Evolutionary conservation across 2,888 invertebrate genomes (phyloP), one percentile per base, ranked within the genome.

Genomic region (Bruchidius siliquastri): DNA sequence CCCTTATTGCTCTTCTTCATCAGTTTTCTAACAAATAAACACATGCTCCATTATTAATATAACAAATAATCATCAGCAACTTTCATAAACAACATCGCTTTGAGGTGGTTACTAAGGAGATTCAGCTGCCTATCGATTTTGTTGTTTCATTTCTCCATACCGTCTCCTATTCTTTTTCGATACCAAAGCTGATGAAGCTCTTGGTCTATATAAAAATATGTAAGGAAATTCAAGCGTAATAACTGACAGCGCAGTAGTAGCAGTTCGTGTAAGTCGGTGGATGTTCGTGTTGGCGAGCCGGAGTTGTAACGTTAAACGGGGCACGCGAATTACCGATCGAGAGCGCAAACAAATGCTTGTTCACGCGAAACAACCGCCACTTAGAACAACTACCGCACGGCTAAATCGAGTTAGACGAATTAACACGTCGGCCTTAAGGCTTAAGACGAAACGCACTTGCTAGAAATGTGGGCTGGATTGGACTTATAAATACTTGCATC

Each of bases 261-360:
- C 49, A 18, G 68, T 68, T 68, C 68, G 68, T 68, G 68, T 68
- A 49, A 21, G 68, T 68, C 21, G 68, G 22, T 68, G 21, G 68
- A 22, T 21, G 21, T 68, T 68, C 68, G 68, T 68, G 68, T 68
- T 13, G 68, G 21, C 80, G 79, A 82, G 80, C 80, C 80, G 80
- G 84, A 84, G 85, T 83, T 85, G 85, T 85, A 86, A 86, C 84
- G 85, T 85, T 86, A 86, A 86, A 86, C 85, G 85, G 84, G 82
- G 84, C 86, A 86, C 86, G 86, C 86, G 85, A 86, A 86, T 86
- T 85, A 85, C 84, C 86, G 83, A 86, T 86, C 86, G 85, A 84
- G 85, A 85, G 85, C 85, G 84, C 85, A 85, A 86, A 86, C 86
- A 86, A 86, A 86, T 86, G 86, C 85, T 86, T 84, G 86, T 86